Base-by-base conservation (phyloP, 92 coral and sea anemone species). In the Porites evermanni region DNA sequence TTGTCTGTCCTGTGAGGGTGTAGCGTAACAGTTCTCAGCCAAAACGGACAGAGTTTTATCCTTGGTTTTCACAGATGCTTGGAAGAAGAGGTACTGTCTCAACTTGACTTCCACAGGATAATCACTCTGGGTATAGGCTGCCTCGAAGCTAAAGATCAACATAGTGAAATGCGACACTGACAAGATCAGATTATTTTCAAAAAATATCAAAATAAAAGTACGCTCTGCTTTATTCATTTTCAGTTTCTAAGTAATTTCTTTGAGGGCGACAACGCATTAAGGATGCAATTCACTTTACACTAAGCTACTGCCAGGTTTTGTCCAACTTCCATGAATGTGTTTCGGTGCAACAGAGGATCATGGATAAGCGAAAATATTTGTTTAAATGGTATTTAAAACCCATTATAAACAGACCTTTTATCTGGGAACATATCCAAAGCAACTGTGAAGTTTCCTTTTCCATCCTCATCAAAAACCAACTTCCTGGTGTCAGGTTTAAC, bases 381-480 rank as follows among this genome's bases (percentile, higher is more conserved):
- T 9, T 9, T 54, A 54, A 54, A 12, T 54, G 12, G 60, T 54
- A 54, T 13, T 14, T 63, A 63, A 6, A 14, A 21, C 6, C 6
- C 7, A 19, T 8, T 52, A 74, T 80, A 29, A 29, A 29, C n/a
- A n/a, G n/a, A n/a, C 75, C 68, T 52, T n/a, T 65, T 75, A 81
- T 86, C 89, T 20, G 53, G 61, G 70, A 79, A 94, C 59, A 94
- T 74, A n/a, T 81, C 90, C 87, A 94, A 83, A 29, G 87, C 73
- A 18, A 91, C 79, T 63, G 90, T 79, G 54, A 94, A 91, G 21
- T 87, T 89, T 53, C 97, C 97, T 24, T 87, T 89, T 83, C 93
- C 98, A 80, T 92, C 88, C 71, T 94, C 95, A 19, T 74, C 79
- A n/a, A 94, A 84, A 18, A 89, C 91, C 17, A 94, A 91, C 81